phyloP scores from a whole-genome alignment of 2,797 vertebrate genomes.

The Buceros bicornis region DNA sequence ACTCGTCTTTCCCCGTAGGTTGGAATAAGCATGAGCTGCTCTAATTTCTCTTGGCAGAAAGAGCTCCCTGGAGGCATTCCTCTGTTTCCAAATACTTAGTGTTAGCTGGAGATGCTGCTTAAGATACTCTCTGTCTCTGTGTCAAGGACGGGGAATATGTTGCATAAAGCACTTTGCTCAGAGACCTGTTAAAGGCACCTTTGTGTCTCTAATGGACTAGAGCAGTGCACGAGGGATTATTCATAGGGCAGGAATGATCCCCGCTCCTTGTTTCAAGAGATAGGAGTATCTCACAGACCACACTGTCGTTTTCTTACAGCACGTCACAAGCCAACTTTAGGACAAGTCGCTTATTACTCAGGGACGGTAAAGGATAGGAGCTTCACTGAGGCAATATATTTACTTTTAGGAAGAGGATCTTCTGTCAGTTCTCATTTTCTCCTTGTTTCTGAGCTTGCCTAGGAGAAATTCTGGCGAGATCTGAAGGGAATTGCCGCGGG shows the following conservation, averaged over 20 bases:
- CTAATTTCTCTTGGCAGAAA: conserved; percentile 57
- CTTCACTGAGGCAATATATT: conserved; percentile 35
- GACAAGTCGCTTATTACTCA: conserved; percentile 36
- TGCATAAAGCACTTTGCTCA: conserved; percentile 54
- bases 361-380: conserved; percentile 19
- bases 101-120: neutral
- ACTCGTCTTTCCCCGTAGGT: neutral
- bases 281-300: conserved; percentile 3
- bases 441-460: conserved; percentile 34
- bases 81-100: neutral
- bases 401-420: conserved; percentile 11
- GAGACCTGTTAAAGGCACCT: conserved; percentile 53
- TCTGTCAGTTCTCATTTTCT: conserved; percentile 59
- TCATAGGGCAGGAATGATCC: conserved; percentile 14
- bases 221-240: conserved; percentile 27
- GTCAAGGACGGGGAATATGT: conserved; percentile 11
- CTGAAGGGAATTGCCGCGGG: neutral
- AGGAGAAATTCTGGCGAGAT: neutral
- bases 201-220: conserved; percentile 40
- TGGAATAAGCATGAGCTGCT: neutral
- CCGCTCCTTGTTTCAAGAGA: conserved; percentile 27
- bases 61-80: conserved; percentile 25
- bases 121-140: neutral
- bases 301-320: conserved; percentile 41
- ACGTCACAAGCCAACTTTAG: conserved; percentile 12